Evolutionary conservation across 2,888 invertebrate genomes (phyloP).

Genomic region (Gonocerus acuteangulatus): DNA sequence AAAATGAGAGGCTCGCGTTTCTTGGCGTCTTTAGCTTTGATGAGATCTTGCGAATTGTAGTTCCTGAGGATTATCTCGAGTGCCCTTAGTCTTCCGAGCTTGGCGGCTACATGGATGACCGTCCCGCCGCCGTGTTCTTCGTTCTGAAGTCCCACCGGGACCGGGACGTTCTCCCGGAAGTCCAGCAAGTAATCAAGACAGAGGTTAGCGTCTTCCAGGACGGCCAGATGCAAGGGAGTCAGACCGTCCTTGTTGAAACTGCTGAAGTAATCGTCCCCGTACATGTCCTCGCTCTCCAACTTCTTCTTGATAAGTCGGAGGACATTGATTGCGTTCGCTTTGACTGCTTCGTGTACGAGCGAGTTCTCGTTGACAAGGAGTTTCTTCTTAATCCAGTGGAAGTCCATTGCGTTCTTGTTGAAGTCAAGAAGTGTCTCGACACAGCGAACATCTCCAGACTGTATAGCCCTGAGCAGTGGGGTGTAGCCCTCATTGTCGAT

Average conservation of each 20-base stretch:
- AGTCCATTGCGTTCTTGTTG: background rate
- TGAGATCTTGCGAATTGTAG: background rate
- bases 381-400: no score
- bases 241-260: slow-evolving; percentile 42
- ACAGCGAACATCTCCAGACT: slow-evolving; percentile 3
- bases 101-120: slow-evolving; percentile 38
- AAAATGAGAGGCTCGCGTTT: slow-evolving; percentile 44
- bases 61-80: no score
- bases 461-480: slow-evolving; percentile 9
- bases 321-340: background rate
- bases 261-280: background rate
- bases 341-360: slow-evolving; percentile 5
- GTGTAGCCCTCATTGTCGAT: slow-evolving; percentile 11
- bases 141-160: slow-evolving; percentile 34
- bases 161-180: slow-evolving; percentile 43
- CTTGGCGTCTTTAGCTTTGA: background rate
- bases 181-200: slow-evolving; percentile 45
- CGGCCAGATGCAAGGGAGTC: slow-evolving; percentile 51
- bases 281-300: background rate
- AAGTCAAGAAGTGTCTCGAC: slow-evolving; percentile 12
- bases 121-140: slow-evolving; percentile 46
- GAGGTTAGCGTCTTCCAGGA: slow-evolving; percentile 39
- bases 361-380: no score
- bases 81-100: background rate
- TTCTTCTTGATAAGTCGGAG: background rate